phyloP scores from a whole-genome alignment of 2,113 vertebrate genomes.

The Pontoporia blainvillei region DNA sequence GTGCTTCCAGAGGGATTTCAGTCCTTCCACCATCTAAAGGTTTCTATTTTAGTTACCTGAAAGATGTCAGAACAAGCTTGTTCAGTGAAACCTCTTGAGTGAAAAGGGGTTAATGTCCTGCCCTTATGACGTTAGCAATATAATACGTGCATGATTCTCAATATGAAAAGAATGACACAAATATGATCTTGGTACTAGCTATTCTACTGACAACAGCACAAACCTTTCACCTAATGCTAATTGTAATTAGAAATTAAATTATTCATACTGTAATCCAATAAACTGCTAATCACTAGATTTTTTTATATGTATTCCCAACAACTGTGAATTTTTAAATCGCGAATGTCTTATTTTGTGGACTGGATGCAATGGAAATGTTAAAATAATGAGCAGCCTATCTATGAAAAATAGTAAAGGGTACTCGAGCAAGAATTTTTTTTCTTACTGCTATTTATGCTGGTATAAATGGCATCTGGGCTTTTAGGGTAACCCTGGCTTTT shows the following conservation, averaged over 20 bases:
- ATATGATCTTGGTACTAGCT: background rate
- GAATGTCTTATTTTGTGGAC: background rate
- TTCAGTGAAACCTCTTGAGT: background rate
- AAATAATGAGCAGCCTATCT: background rate
- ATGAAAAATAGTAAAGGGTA: background rate
- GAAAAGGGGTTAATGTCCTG: background rate
- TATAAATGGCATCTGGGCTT: background rate
- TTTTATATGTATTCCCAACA: background rate
- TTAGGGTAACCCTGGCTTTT: background rate
- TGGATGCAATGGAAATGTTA: background rate
- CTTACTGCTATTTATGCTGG: background rate
- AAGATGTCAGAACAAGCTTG: constrained; percentile 9
- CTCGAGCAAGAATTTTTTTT: background rate
- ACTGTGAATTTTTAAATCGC: background rate
- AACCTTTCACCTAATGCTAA: background rate
- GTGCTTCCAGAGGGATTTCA: background rate
- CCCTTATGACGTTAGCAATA: background rate
- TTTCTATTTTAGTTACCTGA: constrained; percentile 29
- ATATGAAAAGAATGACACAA: background rate
- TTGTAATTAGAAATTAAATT: background rate
- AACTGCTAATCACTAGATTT: background rate
- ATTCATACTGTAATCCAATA: background rate
- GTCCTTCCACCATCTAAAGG: background rate
- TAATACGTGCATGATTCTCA: background rate
- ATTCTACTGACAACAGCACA: background rate